These are phyloP conservation scores for Butorides virescens DNA, from an alignment of 2,113 vertebrate genomes.

Conservation along the genomic window DNA sequence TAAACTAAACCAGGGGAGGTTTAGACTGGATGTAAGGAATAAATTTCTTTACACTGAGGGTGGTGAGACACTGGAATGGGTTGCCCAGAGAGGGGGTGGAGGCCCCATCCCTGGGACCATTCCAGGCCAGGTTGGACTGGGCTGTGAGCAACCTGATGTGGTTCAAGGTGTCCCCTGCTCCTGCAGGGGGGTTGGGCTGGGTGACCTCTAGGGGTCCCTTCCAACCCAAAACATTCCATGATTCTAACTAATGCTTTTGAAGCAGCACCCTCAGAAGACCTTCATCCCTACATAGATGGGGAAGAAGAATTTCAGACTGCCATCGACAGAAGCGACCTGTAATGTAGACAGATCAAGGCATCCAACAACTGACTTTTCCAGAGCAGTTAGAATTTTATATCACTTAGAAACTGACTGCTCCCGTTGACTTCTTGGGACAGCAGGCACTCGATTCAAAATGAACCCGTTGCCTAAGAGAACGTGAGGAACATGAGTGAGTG, in stretches of 20 bases:
- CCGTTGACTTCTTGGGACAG: neutral
- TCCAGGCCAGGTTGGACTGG: too few species aligned
- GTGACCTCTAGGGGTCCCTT: too few species aligned
- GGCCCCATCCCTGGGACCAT: too few species aligned
- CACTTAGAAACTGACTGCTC: neutral
- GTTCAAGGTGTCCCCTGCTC: too few species aligned
- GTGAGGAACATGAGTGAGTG: neutral
- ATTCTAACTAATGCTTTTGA: neutral
- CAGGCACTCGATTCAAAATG: neutral
- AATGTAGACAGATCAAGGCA: neutral
- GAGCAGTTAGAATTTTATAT: neutral
- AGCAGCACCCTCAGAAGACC: neutral
- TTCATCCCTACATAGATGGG: neutral
- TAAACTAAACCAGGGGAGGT: too few species aligned
- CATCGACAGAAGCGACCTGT: neutral
- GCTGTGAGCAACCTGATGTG: too few species aligned
- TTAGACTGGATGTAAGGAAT: too few species aligned
- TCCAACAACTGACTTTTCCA: neutral
- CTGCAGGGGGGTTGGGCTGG: too few species aligned
- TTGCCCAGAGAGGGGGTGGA: too few species aligned
- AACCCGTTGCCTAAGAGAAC: neutral
- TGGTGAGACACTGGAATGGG: too few species aligned
- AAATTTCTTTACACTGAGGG: too few species aligned
- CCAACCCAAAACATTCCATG: too few species aligned
- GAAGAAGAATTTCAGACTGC: neutral